phyloP scores from a whole-genome alignment of 2,113 vertebrate genomes.

The Caranx melampygus region DNA sequence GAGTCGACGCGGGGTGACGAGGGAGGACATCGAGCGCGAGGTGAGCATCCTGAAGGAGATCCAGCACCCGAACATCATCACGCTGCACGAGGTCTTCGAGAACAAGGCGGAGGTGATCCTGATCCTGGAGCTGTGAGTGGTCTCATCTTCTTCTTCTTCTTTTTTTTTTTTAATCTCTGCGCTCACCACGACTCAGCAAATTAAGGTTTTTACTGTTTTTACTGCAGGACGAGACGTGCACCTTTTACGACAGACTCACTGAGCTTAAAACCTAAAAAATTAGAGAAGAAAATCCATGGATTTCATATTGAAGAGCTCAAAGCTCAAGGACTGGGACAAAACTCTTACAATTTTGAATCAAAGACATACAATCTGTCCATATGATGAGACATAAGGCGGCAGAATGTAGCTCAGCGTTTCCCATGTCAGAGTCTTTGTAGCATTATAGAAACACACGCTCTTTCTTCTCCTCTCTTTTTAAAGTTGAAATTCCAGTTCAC shows the following conservation, averaged over 20 bases:
- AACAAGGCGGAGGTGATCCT: slow-evolving; percentile 97
- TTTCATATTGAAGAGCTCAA: neutral
- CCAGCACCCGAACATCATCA: slow-evolving; percentile 95
- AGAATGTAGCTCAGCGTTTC: no score
- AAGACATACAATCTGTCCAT: no score
- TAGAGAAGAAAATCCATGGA: no score
- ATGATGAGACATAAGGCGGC: no score
- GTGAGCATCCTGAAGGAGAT: slow-evolving; percentile 96
- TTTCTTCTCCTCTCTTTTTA: no score
- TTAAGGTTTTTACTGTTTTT: neutral
- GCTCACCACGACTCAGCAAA: neutral
- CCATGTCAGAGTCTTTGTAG: no score
- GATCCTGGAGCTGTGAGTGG: slow-evolving; percentile 97
- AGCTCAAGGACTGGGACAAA: no score
- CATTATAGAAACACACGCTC: no score
- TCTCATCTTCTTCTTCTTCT: neutral
- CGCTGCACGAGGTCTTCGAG: slow-evolving; percentile 94
- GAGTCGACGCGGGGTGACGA: slow-evolving; percentile 92
- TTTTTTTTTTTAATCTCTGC: neutral
- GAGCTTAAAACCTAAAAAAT: no score
- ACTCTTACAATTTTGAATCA: no score
- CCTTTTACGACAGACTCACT: no score
- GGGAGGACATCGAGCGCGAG: slow-evolving; percentile 96
- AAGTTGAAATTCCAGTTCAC: slow-evolving; percentile 31
- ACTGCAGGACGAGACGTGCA: no score